Base-by-base conservation (phyloP, 2,888 invertebrate species). In the Lucinisca nassula region DNA sequence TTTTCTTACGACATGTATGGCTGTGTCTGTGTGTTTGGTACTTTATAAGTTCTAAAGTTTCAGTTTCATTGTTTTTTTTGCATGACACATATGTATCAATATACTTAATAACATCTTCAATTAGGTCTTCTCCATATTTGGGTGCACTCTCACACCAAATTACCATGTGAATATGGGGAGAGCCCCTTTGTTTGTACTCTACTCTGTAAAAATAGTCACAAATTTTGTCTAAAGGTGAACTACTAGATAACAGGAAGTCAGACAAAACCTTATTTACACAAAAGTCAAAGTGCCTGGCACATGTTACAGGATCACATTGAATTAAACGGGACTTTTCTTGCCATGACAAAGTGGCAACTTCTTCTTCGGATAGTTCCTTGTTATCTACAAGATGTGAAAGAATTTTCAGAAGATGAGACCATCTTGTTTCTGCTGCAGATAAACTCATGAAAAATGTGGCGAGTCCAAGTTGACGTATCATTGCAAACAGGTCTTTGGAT, bases 131-230 rank as follows among this genome's bases (percentile, higher is more conserved):
- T 17, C 77, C 81, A 81, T 72, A 79, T 45, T 27, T 67, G 24
- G 87, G 85, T 30, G 85, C 55, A 83, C 84, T 35, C 35, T 79
- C 45, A 70, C 72, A 38, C 83, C 85, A 90, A 6, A 88, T 14
- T 40, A 90, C 27, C 30, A 74, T 55, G 61, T 90, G 85, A 17
- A 77, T 49, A 80, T 87, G 89, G 8, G 88, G 87, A 14, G 80
- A 84, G 24, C 89, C 84, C 17, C 88, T 55, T n/a, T 88, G 89
- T 32, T 87, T 88, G 35, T 88, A 90, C 27, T 76, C 84, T 0
- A 92, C 79, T 72, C 86, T 70, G 32, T 87, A 90, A 14, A 90
- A 92, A 30, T 77, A 90, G 70, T 92, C 90, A 21, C 45, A 17
- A 1, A 89, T 67, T 79, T 90, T 45, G 35, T 87, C 86, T n/a